A percentile compares a stretch with the other conserved stretches of the same genome.
Conservation (phyloP, 2,888 invertebrate species). For the Drosophila anceps region DNA sequence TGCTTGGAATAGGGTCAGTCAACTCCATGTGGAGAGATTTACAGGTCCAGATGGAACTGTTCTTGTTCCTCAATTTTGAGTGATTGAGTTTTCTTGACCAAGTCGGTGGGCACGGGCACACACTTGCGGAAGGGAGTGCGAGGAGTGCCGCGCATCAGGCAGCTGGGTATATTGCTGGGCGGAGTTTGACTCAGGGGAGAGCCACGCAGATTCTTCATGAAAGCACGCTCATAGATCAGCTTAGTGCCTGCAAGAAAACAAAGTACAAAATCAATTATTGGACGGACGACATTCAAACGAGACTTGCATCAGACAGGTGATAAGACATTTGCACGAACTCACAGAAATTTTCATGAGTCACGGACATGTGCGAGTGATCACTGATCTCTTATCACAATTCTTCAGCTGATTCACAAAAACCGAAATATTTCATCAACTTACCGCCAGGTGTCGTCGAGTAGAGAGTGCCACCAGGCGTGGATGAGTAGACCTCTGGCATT, state of each 20-base stretch:
- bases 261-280: conserved; percentile 13
- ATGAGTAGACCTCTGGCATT: conserved; percentile 94
- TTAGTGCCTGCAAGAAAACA: conserved; percentile 91
- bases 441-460: conserved; percentile 98
- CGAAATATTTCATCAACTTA: conserved; percentile 85
- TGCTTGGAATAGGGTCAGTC: conserved; percentile 47
- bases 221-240: conserved; percentile 95
- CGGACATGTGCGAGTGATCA: conserved; percentile 87
- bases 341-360: conserved; percentile 47
- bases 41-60: conserved; percentile 85
- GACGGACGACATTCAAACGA: conserved; percentile 18
- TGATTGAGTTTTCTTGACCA: conserved; percentile 74
- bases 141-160: conserved; percentile 87
- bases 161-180: conserved; percentile 93
- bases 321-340: conserved; percentile 54
- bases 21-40: conserved; percentile 34
- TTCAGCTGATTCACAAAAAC: conserved; percentile 43
- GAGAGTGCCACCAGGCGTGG: conserved; percentile 97
- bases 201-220: conserved; percentile 94
- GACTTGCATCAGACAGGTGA: conserved; percentile 49
- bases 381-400: conserved; percentile 36
- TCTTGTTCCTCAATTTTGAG: conserved; percentile 84
- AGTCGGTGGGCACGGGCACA: conserved; percentile 79
- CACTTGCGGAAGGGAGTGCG: conserved; percentile 85
- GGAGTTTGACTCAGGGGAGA: conserved; percentile 96